phyloP scores from a whole-genome alignment of 2,113 vertebrate species.

The Spea multiplicata region DNA sequence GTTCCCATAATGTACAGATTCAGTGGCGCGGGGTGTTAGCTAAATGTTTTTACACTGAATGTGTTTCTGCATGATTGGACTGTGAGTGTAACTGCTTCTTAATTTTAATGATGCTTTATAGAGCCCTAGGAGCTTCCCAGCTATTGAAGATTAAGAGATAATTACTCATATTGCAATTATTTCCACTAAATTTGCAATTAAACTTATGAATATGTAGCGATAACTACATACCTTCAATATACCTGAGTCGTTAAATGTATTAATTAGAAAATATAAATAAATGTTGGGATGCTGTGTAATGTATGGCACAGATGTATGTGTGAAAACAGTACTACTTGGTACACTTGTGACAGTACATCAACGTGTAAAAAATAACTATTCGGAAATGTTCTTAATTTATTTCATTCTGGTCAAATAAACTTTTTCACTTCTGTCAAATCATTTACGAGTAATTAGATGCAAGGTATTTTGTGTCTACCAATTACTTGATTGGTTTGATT shows the following conservation, averaged over 20 bases:
- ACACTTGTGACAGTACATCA: constrained; percentile 1
- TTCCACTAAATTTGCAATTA: no score
- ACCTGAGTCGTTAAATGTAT: not conserved
- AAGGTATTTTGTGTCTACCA: constrained; percentile 23
- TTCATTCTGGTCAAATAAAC: constrained; percentile 2
- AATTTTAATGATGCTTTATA: no score
- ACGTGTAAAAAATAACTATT: not conserved
- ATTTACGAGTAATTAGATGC: constrained; percentile 20
- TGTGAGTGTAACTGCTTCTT: no score
- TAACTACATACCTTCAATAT: not conserved
- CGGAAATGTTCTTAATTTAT: constrained; percentile 1
- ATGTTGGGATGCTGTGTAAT: no score
- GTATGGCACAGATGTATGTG: not conserved
- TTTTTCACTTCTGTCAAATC: constrained; percentile 12
- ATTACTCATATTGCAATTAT: no score
- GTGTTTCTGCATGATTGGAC: no score
- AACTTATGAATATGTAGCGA: not conserved
- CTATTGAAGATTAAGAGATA: no score
- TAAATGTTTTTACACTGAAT: no score
- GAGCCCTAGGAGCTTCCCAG: no score
- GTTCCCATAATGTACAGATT: no score
- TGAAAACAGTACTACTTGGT: not conserved
- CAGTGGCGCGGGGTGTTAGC: no score
- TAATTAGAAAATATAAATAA: no score
- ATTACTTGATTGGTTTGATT: constrained; percentile 21